phyloP scores from a whole-genome alignment of 1,140 invertebrate genomes.

The Drosophila burlai region DNA sequence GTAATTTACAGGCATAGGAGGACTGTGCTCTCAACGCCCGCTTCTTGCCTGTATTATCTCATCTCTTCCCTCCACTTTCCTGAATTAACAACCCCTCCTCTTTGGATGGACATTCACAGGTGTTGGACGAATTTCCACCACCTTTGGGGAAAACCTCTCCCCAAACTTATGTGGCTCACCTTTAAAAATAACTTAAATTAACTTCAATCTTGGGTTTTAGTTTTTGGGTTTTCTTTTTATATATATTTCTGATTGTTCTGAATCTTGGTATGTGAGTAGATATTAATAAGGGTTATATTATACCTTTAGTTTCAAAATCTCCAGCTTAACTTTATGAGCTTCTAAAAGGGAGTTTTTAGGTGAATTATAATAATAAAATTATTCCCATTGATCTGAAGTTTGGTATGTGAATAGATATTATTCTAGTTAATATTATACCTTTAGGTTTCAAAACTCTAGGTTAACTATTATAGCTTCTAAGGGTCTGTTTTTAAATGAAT shows the following conservation, averaged over 20 bases:
- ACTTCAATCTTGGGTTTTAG: no score
- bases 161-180: background rate
- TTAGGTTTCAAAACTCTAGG: no score
- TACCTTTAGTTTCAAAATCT: rapidly evolving
- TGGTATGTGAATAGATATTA: background rate
- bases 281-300: background rate
- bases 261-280: background rate
- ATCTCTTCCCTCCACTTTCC: no score
- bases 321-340: rapidly evolving
- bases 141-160: background rate
- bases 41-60: background rate
- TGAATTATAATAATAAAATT: background rate
- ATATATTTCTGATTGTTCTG: background rate
- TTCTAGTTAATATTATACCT: no score
- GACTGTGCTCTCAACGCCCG: constrained; percentile 28
- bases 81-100: background rate
- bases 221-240: background rate
- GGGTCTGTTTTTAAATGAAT: no score
- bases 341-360: background rate
- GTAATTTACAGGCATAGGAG: constrained; percentile 54
- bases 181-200: constrained; percentile 3
- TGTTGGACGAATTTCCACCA: constrained; percentile 23
- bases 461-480: no score
- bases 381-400: background rate
- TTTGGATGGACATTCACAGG: constrained; percentile 11